A percentile compares a stretch with the other conserved stretches of the same genome.
These are phyloP conservation scores for Pionites leucogaster DNA, from an alignment of 2,113 vertebrate genomes.

Conservation along the genomic window DNA sequence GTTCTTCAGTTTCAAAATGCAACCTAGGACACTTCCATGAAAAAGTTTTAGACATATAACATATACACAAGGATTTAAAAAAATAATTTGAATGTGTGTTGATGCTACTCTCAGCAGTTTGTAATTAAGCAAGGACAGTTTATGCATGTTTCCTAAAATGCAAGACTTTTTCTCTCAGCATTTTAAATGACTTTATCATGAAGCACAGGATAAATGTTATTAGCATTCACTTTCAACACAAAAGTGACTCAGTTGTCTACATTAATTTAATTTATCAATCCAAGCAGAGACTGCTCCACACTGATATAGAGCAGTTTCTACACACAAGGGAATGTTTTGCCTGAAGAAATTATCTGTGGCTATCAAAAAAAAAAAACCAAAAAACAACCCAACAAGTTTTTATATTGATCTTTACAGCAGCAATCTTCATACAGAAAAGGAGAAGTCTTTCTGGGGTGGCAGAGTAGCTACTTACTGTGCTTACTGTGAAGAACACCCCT, in stretches of 20 bases:
- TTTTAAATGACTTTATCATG: constrained; percentile 21
- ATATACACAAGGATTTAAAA: neutral
- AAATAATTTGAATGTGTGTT: neutral
- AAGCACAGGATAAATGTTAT: constrained; percentile 30
- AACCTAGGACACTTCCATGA: neutral
- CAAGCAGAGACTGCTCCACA: neutral
- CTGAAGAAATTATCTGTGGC: neutral
- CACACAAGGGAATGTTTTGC: neutral
- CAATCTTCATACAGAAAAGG: neutral
- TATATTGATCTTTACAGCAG: neutral
- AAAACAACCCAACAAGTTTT: neutral
- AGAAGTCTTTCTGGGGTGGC: neutral
- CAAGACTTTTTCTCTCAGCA: neutral
- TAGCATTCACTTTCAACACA: constrained; percentile 26
- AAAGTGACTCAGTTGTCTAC: neutral
- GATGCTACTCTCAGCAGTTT: neutral
- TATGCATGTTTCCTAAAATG: neutral
- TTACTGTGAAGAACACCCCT: neutral
- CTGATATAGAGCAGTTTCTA: neutral
- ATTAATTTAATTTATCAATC: constrained; percentile 29
- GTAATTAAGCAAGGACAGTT: neutral
- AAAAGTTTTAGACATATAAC: neutral
- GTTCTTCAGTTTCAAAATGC: neutral
- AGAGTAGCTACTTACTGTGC: neutral
- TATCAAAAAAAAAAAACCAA: neutral